Base-by-base conservation (phyloP, 1,140 invertebrate species). In the Drosophila kikkawai region DNA sequence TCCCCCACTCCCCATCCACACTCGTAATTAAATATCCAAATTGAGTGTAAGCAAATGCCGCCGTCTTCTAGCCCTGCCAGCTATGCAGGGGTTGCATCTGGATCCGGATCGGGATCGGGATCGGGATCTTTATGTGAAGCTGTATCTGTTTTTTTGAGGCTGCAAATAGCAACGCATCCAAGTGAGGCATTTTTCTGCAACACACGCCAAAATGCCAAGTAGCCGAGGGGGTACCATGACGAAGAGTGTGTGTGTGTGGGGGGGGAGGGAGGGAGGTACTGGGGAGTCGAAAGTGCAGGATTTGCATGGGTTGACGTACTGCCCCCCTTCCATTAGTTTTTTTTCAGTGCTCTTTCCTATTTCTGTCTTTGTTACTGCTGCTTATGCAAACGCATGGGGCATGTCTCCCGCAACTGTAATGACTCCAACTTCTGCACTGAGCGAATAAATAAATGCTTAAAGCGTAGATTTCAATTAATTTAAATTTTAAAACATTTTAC, bases 341-440 rank as follows among this genome's bases (percentile, higher is more conserved):
- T 48, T 48, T 41, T 32, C 34, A 37, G 51, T 29, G 44, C 48
- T 11, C 51, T 56, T 65, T 73, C 53, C 36, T 82, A 53, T 67
- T 63, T 61, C 37, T 79, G 57, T 41, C 56, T 55, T 64, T 63
- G 57, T 51, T 82, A 47, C 37, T 76, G 82, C 76, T 85, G 82
- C 65, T 81, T 77, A 82, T 87, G 84, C 84, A 83, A 84, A 87
- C 84, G 84, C 84, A 87, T 87, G 84, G 84, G 84, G 84, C 84
- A 87, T 87, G 84, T 87, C 84, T 87, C 84, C 84, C 84, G 84
- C 84, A 88, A 87, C 83, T 87, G 80, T 78, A 78, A 82, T 80
- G 84, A 87, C 76, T 88, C 59, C 76, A 73, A 70, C 67, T 70
- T 48, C 67, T 37, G 32, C 67, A 70, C 47, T 70, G 48, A 17